Base-by-base conservation (phyloP, 2,113 vertebrate genomes). In the Engystomops pustulosus region DNA sequence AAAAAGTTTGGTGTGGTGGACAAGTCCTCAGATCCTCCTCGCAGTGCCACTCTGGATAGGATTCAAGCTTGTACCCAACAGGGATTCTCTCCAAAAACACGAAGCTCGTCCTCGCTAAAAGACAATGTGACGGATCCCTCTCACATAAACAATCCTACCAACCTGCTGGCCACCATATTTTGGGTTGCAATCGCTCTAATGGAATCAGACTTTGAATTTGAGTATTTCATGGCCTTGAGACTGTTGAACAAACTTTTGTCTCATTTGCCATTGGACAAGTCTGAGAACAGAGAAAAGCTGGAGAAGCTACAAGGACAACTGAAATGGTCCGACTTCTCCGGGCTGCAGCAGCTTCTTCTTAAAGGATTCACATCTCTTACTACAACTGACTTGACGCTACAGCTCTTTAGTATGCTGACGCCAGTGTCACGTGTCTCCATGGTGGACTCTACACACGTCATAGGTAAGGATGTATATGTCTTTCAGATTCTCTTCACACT, bases 191-290 rank as follows among this genome's bases (percentile, higher is more conserved):
- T 99, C 62, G 96, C 98, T 27, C 93, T 99, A 87, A 99, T 99
- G 97, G 98, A 99, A 90, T 99, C 98, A 0, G 98, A 99, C 90
- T 99, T 99, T 91, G 98, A 99, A 89, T 99, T 99, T 89, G 98
- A 99, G 85, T 99, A 99, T 85, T 93, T 98, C 41, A 98, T 99
- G 98, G 96, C 97, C 1, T 90, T 99, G 70, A 90, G 97, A 38
- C 92, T 99, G 9, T 90, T 99, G 85, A 97, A 95, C 88, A 96
- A 97, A 88, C 92, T 99, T 7, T 92, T 99, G 85, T 94, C 96
- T 71, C 93, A 98, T 87, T 95, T 99, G 87, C 98, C 98, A 0
- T 91, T 99, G 17, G 97, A 99, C 89, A 94, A 98, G 91, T 94
- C 93, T 1, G 98, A 99, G 91, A 98, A 98, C 90, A 90, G 97